A percentile compares a stretch with the other conserved stretches of the same genome.
Conservation (phyloP, 2,797 vertebrate genomes). For the Halcyon badia region DNA sequence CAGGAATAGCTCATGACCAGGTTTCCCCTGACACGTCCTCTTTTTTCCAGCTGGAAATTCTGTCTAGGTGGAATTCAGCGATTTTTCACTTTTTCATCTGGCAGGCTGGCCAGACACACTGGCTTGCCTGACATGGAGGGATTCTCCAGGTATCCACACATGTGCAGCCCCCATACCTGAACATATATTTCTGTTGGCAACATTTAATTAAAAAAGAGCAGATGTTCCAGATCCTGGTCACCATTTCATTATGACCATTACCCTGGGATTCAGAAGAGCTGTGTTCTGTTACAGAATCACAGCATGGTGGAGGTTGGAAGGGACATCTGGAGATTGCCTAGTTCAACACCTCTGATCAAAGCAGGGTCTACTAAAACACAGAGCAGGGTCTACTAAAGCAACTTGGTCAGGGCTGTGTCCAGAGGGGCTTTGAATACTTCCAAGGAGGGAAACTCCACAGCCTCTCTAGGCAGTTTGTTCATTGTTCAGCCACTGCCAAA, state of each 20-base stretch:
- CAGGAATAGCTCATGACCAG: not conserved
- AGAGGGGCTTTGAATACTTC: not conserved
- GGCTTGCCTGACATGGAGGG: not conserved
- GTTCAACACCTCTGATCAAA: not conserved
- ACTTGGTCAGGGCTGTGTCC: not conserved
- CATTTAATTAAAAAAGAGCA: not conserved
- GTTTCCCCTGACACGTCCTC: conserved; percentile 18
- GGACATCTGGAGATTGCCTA: not conserved
- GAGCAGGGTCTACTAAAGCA: not conserved
- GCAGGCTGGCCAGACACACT: not conserved
- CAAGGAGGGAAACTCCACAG: not conserved
- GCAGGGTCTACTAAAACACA: not conserved
- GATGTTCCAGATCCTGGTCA: not conserved
- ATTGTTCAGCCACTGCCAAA: not conserved
- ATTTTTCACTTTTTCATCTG: not conserved
- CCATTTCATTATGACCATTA: not conserved
- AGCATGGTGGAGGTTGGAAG: not conserved
- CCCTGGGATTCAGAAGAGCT: not conserved
- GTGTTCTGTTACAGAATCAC: not conserved
- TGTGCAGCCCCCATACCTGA: not conserved
- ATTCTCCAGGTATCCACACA: not conserved
- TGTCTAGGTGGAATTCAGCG: conserved; percentile 30
- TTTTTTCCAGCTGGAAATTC: conserved; percentile 53
- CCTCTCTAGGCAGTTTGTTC: not conserved
- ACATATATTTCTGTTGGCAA: not conserved